Conservation (phyloP, 2,797 vertebrate species). For the Schizopygopsis malacanthus region DNA sequence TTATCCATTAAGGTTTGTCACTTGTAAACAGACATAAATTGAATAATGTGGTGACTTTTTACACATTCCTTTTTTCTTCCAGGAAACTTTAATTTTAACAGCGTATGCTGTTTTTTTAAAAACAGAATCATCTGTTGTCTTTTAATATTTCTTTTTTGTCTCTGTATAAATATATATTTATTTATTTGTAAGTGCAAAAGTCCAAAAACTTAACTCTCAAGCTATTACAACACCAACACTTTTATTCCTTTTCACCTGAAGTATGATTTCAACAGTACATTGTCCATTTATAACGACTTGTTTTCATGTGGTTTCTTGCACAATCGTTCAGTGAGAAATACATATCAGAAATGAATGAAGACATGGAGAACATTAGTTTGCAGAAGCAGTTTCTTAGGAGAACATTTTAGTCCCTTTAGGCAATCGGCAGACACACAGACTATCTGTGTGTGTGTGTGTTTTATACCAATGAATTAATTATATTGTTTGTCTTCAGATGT, state of each 20-base stretch:
- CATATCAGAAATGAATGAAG: neutral
- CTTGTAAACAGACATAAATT: too few relatives aligned
- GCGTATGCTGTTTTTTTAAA: neutral
- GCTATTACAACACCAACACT: too few relatives aligned
- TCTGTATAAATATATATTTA: neutral
- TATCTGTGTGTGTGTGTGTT: neutral
- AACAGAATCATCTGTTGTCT: neutral
- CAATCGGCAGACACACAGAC: neutral
- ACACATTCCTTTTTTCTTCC: too few relatives aligned
- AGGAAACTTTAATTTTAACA: too few relatives aligned
- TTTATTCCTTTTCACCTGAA: neutral
- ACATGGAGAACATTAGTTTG: neutral
- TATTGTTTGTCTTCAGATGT: slow-evolving; percentile 33
- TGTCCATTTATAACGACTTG: neutral
- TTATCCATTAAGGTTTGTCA: too few relatives aligned
- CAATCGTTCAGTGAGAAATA: neutral
- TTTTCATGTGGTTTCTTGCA: neutral
- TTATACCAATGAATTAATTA: slow-evolving; percentile 31
- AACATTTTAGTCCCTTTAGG: neutral
- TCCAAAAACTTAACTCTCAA: neutral
- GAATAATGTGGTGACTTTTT: too few relatives aligned
- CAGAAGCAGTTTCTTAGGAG: neutral
- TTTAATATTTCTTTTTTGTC: neutral
- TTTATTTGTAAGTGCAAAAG: neutral
- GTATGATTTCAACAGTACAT: neutral